Percentiles rank a stretch among this genome's conserved stretches.
These are phyloP conservation scores for Pontoporia blainvillei DNA, from an alignment of 2,113 vertebrate genomes.

Conservation along the genomic window DNA sequence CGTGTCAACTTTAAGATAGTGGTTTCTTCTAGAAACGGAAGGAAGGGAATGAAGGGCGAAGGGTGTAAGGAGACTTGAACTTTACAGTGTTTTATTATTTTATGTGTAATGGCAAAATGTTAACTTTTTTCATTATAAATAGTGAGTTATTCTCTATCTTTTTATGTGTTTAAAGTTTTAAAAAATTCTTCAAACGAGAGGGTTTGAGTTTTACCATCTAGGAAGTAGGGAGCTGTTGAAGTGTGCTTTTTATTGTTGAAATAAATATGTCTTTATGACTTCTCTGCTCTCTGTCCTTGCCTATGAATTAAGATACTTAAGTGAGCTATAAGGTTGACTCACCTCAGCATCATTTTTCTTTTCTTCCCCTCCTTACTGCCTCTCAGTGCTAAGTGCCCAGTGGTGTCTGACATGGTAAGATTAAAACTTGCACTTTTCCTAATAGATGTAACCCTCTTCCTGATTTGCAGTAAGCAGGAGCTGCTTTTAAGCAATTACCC, in stretches of 20 bases:
- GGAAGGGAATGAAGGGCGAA: not conserved
- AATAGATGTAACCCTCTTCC: constrained; percentile 52
- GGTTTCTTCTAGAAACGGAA: not conserved
- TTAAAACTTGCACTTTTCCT: constrained; percentile 68
- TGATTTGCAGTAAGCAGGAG: constrained; percentile 64
- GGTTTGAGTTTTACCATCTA: not conserved
- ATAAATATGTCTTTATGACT: constrained; percentile 25
- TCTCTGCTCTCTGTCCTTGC: not conserved
- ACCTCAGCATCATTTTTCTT: constrained; percentile 24
- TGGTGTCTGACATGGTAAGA: constrained; percentile 39
- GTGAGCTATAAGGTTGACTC: constrained; percentile 17
- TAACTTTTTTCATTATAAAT: not conserved
- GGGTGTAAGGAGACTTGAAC: not conserved
- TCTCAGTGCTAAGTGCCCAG: not conserved
- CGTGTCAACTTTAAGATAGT: not conserved
- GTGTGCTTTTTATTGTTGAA: constrained; percentile 48
- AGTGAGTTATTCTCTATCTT: not conserved
- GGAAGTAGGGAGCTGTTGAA: not conserved
- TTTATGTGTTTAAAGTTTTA: constrained; percentile 19
- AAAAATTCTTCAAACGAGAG: not conserved
- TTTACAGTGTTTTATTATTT: not conserved
- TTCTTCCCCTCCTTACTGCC: not conserved
- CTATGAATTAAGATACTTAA: constrained; percentile 26
- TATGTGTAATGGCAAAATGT: not conserved
- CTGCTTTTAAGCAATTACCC: constrained; percentile 69